These are phyloP conservation scores for Cyrtorhinus lividipennis DNA, from an alignment of 1,140 invertebrate genomes.

Conservation along the genomic window DNA sequence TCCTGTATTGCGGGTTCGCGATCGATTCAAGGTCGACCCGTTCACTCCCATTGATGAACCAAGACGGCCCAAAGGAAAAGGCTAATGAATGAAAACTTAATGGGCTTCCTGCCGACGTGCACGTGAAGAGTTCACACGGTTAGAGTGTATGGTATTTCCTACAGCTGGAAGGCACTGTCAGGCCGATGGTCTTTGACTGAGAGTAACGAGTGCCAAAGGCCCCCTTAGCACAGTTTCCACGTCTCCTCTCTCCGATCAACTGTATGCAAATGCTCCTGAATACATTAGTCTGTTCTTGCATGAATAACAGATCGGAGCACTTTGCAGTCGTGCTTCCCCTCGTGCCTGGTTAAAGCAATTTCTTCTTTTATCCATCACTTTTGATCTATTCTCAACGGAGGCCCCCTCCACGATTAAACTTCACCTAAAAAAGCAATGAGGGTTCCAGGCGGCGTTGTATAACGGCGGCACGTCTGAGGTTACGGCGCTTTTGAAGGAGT, in stretches of 20 bases:
- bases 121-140: too few relatives aligned
- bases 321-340: conserved; percentile 7
- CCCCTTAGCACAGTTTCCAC: conserved; percentile 7
- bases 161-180: background rate
- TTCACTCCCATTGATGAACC: too few relatives aligned
- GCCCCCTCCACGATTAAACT: too few relatives aligned
- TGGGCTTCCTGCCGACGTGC: too few relatives aligned
- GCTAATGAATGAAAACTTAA: too few relatives aligned
- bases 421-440: too few relatives aligned
- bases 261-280: background rate
- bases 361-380: conserved; percentile 5
- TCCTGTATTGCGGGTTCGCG: too few relatives aligned
- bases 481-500: too few relatives aligned
- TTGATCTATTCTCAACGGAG: conserved; percentile 3
- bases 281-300: background rate
- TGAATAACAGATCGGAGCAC: conserved; percentile 6
- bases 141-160: background rate
- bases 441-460: too few relatives aligned
- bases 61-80: too few relatives aligned
- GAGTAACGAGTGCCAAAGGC: conserved; percentile 4
- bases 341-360: background rate
- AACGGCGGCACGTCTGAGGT: too few relatives aligned
- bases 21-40: too few relatives aligned
- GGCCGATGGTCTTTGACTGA: conserved; percentile 1
- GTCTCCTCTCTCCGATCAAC: conserved; percentile 4